These are phyloP conservation scores for Osmerus eperlanus DNA, from an alignment of 2,113 vertebrate species.

Conservation along the genomic window DNA sequence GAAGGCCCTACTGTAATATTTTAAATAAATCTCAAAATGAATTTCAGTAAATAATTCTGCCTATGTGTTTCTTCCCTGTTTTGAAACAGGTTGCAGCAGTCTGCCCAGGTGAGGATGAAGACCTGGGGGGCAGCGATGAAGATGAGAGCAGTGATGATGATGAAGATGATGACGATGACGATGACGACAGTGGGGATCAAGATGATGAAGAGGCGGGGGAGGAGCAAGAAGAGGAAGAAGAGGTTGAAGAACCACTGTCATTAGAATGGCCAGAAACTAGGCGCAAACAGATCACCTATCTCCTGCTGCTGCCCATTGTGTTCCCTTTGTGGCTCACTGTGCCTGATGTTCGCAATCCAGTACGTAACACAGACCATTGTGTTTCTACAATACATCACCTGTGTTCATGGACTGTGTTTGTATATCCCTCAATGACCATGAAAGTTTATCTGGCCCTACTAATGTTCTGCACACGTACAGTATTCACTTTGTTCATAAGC, in stretches of 20 bases:
- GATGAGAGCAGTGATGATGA: slow-evolving; percentile 16
- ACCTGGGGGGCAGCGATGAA: background rate
- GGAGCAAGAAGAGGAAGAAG: slow-evolving; percentile 65
- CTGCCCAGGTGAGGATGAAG: slow-evolving; percentile 7
- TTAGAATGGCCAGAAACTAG: slow-evolving; percentile 83
- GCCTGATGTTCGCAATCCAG: slow-evolving; percentile 88
- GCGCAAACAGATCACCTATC: slow-evolving; percentile 82
- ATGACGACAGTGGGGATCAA: slow-evolving; percentile 4
- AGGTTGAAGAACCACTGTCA: slow-evolving; percentile 84
- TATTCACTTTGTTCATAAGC: too few relatives aligned
- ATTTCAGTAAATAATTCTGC: too few relatives aligned
- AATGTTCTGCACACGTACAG: too few relatives aligned
- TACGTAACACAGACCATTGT: slow-evolving; percentile 44
- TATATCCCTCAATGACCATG: too few relatives aligned
- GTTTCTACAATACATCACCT: too few relatives aligned
- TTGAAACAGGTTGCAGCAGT: slow-evolving; percentile 5
- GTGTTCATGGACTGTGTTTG: too few relatives aligned
- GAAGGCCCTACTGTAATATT: too few relatives aligned
- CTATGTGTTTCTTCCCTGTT: background rate
- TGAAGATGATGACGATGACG: background rate
- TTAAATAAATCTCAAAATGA: too few relatives aligned
- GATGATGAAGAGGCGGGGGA: slow-evolving; percentile 10
- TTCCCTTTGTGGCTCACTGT: slow-evolving; percentile 88
- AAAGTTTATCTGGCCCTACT: too few relatives aligned
- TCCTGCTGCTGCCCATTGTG: slow-evolving; percentile 87